A percentile compares a stretch with the other conserved stretches of the same genome.
Conservation (phyloP, 2,113 vertebrate genomes). For the Pao palembangensis region DNA sequence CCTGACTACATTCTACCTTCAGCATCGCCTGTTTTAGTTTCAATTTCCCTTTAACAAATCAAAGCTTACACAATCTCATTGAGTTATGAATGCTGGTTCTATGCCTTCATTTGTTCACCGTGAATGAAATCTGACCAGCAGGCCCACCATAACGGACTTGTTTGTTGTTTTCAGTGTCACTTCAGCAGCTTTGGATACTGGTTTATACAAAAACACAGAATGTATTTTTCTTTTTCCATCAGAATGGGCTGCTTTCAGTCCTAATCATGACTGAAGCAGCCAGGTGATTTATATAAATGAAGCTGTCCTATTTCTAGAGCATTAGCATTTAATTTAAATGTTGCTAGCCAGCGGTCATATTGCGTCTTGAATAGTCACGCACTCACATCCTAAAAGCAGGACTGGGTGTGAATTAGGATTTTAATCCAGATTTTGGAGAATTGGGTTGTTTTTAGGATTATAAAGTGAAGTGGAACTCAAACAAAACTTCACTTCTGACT, state of each 20-base stretch:
- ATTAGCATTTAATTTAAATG: conserved; percentile 1
- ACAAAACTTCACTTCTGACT: conserved; percentile 20
- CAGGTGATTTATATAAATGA: neutral
- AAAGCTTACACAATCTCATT: conserved; percentile 19
- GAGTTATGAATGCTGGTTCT: conserved; percentile 34
- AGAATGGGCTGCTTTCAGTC: neutral
- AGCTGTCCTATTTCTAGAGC: neutral
- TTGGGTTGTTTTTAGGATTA: too few relatives aligned
- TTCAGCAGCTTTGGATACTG: too few relatives aligned
- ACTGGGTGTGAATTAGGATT: too few relatives aligned
- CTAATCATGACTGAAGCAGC: neutral
- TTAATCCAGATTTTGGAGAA: too few relatives aligned
- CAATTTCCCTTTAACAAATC: conserved; percentile 23
- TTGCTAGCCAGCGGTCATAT: neutral
- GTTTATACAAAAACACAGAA: too few relatives aligned
- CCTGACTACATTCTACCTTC: conserved; percentile 6
- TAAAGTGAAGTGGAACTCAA: neutral
- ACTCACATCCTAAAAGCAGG: too few relatives aligned
- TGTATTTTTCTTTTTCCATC: neutral
- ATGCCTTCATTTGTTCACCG: conserved; percentile 25
- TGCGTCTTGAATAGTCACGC: too few relatives aligned
- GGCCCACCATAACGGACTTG: too few relatives aligned
- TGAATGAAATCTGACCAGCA: too few relatives aligned
- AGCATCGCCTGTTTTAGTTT: conserved; percentile 4
- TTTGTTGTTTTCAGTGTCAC: neutral